Percentiles rank a stretch among this genome's conserved stretches.
These are phyloP conservation scores for Parazoanthus atlanticus DNA, from an alignment of 92 coral and sea anemone species.

Conservation along the genomic window DNA sequence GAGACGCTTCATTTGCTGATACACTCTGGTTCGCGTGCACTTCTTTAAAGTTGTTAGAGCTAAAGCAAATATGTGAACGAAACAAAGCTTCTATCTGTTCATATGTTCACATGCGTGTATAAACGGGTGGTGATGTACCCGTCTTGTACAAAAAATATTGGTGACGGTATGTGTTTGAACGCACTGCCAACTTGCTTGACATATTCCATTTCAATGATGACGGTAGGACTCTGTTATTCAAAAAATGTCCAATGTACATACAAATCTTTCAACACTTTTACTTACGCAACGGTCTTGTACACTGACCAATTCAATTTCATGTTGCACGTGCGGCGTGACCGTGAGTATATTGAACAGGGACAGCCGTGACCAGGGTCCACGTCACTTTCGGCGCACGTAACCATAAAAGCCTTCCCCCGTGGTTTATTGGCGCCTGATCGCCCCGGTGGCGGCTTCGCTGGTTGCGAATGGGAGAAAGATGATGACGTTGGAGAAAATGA, in stretches of 20 bases:
- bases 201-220: not conserved
- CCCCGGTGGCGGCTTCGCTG: too few species aligned
- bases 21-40: not conserved
- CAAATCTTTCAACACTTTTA: not conserved
- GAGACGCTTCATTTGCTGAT: not conserved
- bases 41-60: not conserved
- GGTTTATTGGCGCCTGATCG: too few species aligned
- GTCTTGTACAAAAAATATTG: too few species aligned
- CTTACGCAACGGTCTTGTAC: not conserved
- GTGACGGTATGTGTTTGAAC: too few species aligned
- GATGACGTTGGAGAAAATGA: too few species aligned
- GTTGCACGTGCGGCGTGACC: not conserved
- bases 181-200: too few species aligned
- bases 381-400: too few species aligned
- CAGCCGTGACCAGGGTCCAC: not conserved
- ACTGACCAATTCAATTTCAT: not conserved
- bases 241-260: not conserved
- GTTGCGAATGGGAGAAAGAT: too few species aligned
- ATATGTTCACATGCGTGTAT: too few species aligned
- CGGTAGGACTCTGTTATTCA: not conserved
- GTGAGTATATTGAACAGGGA: not conserved
- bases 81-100: not conserved
- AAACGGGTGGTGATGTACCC: too few species aligned
- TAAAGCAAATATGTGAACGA: not conserved
- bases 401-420: too few species aligned